Conservation (phyloP, 2,113 vertebrate genomes). For the Saccopteryx bilineata region DNA sequence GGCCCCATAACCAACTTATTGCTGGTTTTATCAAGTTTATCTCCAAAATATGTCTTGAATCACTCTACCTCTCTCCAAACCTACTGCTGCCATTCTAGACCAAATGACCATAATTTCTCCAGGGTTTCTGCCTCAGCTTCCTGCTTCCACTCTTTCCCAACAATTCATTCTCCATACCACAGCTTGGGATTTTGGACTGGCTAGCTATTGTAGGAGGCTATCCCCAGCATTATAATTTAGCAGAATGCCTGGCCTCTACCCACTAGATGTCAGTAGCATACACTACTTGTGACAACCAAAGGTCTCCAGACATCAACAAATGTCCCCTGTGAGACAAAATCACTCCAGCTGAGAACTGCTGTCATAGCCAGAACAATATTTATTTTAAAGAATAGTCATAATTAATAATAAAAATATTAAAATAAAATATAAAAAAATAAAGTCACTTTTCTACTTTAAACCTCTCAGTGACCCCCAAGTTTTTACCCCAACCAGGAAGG, state of each 20-base stretch:
- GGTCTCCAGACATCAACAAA: neutral
- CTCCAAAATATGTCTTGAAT: neutral
- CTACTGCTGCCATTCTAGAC: neutral
- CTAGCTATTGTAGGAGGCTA: neutral
- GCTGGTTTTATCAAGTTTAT: neutral
- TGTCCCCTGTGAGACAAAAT: neutral
- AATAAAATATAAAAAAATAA: neutral
- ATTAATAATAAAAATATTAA: constrained; percentile 9
- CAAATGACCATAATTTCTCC: neutral
- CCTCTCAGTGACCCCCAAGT: neutral
- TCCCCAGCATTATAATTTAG: neutral
- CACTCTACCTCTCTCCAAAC: neutral
- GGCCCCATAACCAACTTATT: neutral
- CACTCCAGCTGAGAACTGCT: neutral
- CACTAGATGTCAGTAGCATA: constrained; percentile 45
- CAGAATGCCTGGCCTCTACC: neutral
- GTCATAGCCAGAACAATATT: neutral
- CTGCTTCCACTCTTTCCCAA: neutral
- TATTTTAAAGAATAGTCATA: neutral
- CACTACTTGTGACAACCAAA: neutral
- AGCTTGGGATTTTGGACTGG: neutral
- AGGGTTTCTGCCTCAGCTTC: neutral
- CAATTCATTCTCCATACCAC: neutral
- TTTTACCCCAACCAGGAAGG: neutral
- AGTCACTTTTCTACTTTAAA: neutral